Evolutionary conservation across 1,140 invertebrate species (phyloP).

Genomic region (Drosophila santomea): DNA sequence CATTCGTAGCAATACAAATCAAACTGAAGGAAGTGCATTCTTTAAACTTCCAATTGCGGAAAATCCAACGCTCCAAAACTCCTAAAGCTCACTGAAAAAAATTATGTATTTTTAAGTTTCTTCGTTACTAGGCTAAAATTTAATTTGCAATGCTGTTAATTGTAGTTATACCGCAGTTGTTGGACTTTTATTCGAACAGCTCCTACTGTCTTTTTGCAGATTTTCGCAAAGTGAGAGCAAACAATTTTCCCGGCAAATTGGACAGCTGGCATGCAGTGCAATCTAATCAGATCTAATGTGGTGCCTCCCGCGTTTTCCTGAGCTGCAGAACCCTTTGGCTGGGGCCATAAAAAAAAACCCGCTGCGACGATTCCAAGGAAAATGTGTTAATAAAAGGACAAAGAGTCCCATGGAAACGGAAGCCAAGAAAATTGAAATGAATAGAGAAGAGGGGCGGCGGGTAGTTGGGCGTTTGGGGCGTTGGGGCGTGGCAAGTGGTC

Average conservation of each 20-base stretch:
- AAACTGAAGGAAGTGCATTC: no score
- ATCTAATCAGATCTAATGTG: constrained; percentile 46
- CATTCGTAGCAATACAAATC: no score
- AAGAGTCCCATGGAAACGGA: constrained; percentile 35
- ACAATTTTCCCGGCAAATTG: constrained; percentile 41
- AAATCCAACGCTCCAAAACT: no score
- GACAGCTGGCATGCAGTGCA: constrained; percentile 36
- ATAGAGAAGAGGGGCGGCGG: constrained; percentile 9
- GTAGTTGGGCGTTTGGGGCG: no score
- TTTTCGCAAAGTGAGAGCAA: constrained; percentile 7
- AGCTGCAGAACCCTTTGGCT: constrained; percentile 37
- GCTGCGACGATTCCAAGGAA: constrained; percentile 36
- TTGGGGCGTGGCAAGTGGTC: neutral
- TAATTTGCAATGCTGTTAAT: no score
- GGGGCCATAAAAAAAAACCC: constrained; percentile 23
- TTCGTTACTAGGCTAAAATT: no score
- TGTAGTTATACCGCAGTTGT: no score
- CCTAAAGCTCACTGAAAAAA: no score
- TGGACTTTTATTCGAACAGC: no score
- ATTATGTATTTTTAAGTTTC: no score
- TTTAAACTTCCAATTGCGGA: no score
- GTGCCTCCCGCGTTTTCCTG: constrained; percentile 21
- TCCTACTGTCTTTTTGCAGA: neutral
- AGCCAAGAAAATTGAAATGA: constrained; percentile 58
- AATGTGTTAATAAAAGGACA: constrained; percentile 69